Conservation (phyloP, 2,113 vertebrate genomes). For the Chloropsis hardwickii region DNA sequence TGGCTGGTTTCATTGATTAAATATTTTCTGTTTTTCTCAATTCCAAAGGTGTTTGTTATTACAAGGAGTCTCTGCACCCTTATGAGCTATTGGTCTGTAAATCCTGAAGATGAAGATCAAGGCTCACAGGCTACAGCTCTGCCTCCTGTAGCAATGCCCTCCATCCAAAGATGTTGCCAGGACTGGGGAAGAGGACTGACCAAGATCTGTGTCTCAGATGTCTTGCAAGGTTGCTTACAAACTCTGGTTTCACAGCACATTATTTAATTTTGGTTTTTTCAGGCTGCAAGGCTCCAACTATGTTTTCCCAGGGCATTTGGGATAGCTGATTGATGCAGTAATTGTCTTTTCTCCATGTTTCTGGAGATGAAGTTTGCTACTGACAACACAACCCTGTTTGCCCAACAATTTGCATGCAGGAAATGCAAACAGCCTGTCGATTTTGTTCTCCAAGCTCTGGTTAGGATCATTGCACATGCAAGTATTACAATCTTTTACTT, state of each 20-base stretch:
- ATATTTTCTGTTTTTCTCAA: neutral
- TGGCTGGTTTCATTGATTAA: neutral
- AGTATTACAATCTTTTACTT: neutral
- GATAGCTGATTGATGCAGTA: neutral
- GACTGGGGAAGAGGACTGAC: neutral
- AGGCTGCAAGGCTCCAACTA: neutral
- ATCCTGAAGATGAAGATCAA: neutral
- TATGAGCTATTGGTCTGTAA: neutral
- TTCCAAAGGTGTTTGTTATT: rapidly evolving
- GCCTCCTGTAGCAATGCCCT: neutral
- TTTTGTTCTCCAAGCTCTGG: neutral
- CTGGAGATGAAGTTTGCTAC: neutral
- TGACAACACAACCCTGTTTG: neutral
- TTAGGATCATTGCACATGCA: neutral
- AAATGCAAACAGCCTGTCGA: neutral
- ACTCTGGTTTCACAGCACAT: neutral
- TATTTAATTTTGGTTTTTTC: neutral
- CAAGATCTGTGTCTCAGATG: neutral
- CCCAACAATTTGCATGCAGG: neutral
- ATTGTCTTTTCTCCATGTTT: neutral
- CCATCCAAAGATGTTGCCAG: neutral
- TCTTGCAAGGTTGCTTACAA: neutral
- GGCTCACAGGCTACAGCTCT: neutral
- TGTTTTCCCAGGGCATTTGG: neutral
- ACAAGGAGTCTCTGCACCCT: neutral